Evolutionary conservation across 2,113 vertebrate genomes (phyloP), one percentile per base, ranked within the genome.

Genomic region (Ceyx cyanopectus): DNA sequence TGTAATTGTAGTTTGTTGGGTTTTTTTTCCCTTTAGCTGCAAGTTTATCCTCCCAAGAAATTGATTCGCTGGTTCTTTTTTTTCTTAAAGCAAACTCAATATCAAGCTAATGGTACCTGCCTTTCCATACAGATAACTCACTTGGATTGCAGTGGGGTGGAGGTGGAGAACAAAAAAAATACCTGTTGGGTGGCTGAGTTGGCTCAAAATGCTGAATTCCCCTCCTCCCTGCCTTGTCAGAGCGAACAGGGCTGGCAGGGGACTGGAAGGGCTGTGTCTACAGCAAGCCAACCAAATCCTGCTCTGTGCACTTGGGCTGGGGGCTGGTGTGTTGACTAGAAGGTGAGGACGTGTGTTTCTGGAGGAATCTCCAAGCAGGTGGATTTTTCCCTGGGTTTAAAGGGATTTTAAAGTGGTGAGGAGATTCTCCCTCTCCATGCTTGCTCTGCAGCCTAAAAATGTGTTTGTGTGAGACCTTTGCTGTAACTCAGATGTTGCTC

Each of bases 11-110:
- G 93, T 95, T 69, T 48, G 29, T 69, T 48, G 29, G 58, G 53
- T 17, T 19, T n/a, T 56, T 41, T 93, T 94, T 67, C 85, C 92
- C 92, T 88, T 97, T 95, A 96, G 95, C 96, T 92, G 92, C 26
- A 81, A 95, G 96, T 96, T 97, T 96, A 95, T 97, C 92, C 95
- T 97, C 93, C 93, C 85, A 91, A 94, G 89, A 96, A 91, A 96
- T 96, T 91, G 94, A 95, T 96, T 96, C 60, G 72, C 37, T 95
- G 67, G 86, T 94, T 91, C 92, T 86, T 93, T 91, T 95, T 53
- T 91, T 95, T 57, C 90, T 87, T 95, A 60, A 95, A 96, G 94
- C 77, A 91, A 95, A 79, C 62, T 91, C 51, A 13, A 7, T 80
- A 90, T 62, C 86, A 73, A 40, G 24, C 60, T 50, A 19, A n/a